Conservation (phyloP, 2,797 vertebrate species). For the Anabacerthia variegaticeps region DNA sequence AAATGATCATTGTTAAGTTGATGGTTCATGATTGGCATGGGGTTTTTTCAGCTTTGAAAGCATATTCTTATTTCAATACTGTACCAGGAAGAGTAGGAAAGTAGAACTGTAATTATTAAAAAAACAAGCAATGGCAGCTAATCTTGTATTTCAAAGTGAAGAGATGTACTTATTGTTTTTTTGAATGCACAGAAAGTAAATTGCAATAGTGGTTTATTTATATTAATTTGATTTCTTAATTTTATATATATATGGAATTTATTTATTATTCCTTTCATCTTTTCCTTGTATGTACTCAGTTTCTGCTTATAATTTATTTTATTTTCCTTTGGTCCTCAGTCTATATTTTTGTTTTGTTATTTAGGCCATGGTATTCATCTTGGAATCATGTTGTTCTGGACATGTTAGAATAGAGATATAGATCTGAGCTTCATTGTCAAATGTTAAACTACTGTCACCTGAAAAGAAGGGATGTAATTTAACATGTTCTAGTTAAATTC, state of each 20-base stretch:
- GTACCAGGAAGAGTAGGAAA: not conserved
- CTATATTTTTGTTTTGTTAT: not conserved
- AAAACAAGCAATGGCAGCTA: not conserved
- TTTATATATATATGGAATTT: not conserved
- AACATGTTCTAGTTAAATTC: not conserved
- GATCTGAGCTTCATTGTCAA: not conserved
- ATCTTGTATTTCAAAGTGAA: not conserved
- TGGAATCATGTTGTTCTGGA: not conserved
- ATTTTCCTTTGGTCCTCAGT: not conserved
- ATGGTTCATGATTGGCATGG: not conserved
- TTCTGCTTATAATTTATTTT: not conserved
- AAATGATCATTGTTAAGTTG: not conserved
- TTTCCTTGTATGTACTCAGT: not conserved
- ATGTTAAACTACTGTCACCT: not conserved
- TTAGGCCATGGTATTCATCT: not conserved
- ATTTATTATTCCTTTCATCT: not conserved
- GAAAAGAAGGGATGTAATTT: conserved; percentile 28
- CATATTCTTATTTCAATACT: not conserved
- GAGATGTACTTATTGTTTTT: not conserved
- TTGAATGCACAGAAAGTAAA: not conserved
- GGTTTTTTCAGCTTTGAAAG: not conserved
- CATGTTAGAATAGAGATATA: not conserved
- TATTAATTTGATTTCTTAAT: not conserved
- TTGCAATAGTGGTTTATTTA: not conserved
- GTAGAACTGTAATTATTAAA: not conserved